Base-by-base conservation (phyloP, 2,797 vertebrate genomes). In the Cetoscarus ocellatus region DNA sequence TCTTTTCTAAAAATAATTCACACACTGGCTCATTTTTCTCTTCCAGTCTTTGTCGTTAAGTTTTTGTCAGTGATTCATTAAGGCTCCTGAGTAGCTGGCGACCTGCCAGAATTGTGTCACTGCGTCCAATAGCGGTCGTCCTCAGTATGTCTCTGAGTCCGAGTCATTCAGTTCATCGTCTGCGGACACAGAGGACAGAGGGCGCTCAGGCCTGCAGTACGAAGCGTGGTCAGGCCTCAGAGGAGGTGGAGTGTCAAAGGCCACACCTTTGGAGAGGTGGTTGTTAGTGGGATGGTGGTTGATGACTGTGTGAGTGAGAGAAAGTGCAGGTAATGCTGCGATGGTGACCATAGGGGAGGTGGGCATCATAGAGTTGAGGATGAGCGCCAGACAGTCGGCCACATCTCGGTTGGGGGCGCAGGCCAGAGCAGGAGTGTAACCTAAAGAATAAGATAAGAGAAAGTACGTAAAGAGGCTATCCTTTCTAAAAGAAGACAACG, bases 341-440 rank as follows among this genome's bases (percentile, higher is more conserved):
- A 92, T 86, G 73, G 91, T 96, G 89, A 95, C 95, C 90, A 92
- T 90, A 1, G 97, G 96, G 3, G 97, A 97, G 61, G 96, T 87
- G 66, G 97, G 97, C 95, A 99, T 97, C 97, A 99, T 98, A 36
- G 96, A 99, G 93, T 97, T 96, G 88, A 99, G 93, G 91, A 99
- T 98, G 80, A 99, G 97, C 1, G 97, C 97, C 53, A 99, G 91
- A 88, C 98, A 99, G 87, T 99, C 97, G 0, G 98, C 98, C 69
- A 99, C 98, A 1, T 98, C 97, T 59, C 96, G 97, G 83, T 97
- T 99, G 47, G 98, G 97, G 2, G 97, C 96, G 56, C 98, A 98
- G 63, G 97, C 97, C 94, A 98, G 88, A 68, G 86, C 91, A 18
- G 89, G 92, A 45, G 88, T 91, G 77, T 92, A 90, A 49, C 91